Percentiles rank a stretch among this genome's conserved stretches.
Evolutionary conservation across 92 coral and sea anemone species (phyloP).

Genomic region (Bergia sp.): DNA sequence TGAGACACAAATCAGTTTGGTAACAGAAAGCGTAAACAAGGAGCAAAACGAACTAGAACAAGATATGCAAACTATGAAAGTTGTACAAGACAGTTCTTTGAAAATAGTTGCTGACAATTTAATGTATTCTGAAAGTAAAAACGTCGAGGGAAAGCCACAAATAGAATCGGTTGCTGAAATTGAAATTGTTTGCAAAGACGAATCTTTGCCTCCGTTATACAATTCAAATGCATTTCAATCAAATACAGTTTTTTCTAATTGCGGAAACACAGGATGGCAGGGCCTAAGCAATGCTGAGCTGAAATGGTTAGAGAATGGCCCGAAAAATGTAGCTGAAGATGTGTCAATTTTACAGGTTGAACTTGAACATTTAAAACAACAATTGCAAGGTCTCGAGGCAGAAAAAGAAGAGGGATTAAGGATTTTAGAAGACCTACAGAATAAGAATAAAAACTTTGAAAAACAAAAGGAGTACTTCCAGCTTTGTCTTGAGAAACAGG

Average conservation of each 20-base stretch:
- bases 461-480: constrained; percentile 13
- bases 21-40: not conserved
- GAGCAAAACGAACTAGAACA: not conserved
- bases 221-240: too few species aligned
- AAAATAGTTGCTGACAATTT: not conserved
- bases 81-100: not conserved
- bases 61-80: not conserved
- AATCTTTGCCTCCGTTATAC: not conserved
- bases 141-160: not conserved
- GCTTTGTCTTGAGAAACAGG: not conserved
- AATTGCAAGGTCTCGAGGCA: constrained; percentile 30
- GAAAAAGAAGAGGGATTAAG: constrained; percentile 18
- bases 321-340: not conserved
- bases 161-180: not conserved
- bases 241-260: not conserved
- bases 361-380: not conserved
- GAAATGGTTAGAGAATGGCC: not conserved
- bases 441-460: constrained; percentile 12
- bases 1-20: not conserved
- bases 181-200: not conserved
- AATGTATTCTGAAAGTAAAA: not conserved
- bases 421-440: constrained; percentile 9
- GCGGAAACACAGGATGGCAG: not conserved
- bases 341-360: not conserved
- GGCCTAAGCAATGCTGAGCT: not conserved